Percentiles rank a stretch among this genome's conserved stretches.
Conservation (phyloP, 2,797 vertebrate species). For the Peromyscus aztecus region DNA sequence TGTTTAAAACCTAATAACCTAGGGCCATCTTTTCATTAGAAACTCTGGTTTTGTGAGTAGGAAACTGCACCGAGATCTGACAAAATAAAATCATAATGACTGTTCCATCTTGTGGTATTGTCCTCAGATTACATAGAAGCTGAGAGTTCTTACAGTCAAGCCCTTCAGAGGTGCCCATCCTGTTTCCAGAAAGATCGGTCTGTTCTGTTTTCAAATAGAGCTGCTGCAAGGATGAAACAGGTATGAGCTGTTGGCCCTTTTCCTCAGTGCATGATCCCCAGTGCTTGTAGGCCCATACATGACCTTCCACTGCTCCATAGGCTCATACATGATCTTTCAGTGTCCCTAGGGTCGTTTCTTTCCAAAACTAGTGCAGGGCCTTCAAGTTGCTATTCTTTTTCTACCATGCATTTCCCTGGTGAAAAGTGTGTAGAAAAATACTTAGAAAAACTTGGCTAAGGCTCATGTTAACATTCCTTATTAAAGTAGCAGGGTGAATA, state of each 20-base stretch:
- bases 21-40: neutral
- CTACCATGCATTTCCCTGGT: neutral
- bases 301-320: neutral
- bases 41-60: neutral
- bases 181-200: slow-evolving; percentile 93
- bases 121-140: slow-evolving; percentile 92
- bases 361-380: neutral
- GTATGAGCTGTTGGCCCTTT: slow-evolving; percentile 84
- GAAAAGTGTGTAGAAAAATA: slow-evolving; percentile 3
- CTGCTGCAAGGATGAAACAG: slow-evolving; percentile 95
- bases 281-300: neutral
- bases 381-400: neutral
- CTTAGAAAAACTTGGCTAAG: slow-evolving; percentile 13
- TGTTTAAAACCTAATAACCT: neutral
- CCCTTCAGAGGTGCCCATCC: slow-evolving; percentile 92
- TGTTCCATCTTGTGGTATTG: slow-evolving; percentile 3
- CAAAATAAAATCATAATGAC: neutral
- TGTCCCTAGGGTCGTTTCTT: neutral
- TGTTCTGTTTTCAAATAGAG: slow-evolving; percentile 96
- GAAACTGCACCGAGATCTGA: neutral
- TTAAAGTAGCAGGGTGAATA: neutral
- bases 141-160: slow-evolving; percentile 92
- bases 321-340: neutral
- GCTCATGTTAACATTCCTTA: neutral
- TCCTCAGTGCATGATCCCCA: neutral